Evolutionary conservation across 2,888 invertebrate species (phyloP).

Genomic region (Mythimna vitellina): DNA sequence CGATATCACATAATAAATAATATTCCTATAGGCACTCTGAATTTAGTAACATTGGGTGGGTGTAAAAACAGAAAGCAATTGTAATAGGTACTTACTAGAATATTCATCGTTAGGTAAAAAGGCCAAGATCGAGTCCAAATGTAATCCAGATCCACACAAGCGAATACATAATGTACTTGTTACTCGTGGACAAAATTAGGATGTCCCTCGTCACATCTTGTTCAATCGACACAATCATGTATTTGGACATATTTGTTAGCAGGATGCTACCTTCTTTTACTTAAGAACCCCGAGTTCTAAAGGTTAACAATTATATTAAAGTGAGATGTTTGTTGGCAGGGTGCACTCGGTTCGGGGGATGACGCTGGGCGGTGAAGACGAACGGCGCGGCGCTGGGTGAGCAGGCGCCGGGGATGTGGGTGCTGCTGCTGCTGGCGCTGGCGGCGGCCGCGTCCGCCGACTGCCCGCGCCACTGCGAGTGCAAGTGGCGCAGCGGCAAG

Average conservation of each 20-base stretch:
- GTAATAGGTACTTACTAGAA: neutral
- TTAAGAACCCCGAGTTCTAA: neutral
- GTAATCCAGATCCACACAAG: neutral
- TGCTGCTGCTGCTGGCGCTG: constrained; percentile 86
- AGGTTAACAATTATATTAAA: neutral
- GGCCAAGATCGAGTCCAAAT: constrained; percentile 1
- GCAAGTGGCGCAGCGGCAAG: constrained; percentile 97
- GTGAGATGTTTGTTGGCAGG: constrained; percentile 72
- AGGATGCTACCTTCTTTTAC: neutral
- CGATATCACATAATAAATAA: constrained; percentile 45
- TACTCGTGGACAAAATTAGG: neutral
- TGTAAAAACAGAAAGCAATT: constrained; percentile 11
- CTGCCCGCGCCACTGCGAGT: constrained; percentile 95
- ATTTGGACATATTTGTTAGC: neutral
- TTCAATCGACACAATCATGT: neutral
- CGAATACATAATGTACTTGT: neutral
- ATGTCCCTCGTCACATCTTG: constrained; percentile 2
- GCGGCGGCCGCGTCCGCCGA: constrained; percentile 91
- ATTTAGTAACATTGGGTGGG: constrained; percentile 2
- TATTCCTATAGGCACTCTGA: constrained; percentile 6
- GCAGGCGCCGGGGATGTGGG: constrained; percentile 91
- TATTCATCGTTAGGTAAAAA: constrained; percentile 10
- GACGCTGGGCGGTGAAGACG: constrained; percentile 84
- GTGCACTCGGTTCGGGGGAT: constrained; percentile 79
- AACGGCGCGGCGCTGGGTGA: constrained; percentile 86